These are phyloP conservation scores for Orbicella faveolata DNA, from an alignment of 64 coral and sea anemone genomes.

Conservation along the genomic window DNA sequence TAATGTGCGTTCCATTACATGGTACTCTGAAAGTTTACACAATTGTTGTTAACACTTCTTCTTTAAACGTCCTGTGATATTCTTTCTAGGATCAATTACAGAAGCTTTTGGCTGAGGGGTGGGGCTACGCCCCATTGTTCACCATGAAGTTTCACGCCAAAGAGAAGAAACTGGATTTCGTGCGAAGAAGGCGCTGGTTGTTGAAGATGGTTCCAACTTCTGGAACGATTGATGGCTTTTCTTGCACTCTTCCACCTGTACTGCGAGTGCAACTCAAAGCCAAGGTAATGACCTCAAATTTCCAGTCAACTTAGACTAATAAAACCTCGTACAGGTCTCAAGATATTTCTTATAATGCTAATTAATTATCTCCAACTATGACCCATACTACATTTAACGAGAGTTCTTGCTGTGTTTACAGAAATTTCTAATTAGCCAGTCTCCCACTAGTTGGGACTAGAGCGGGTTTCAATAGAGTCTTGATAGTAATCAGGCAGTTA, in stretches of 20 bases:
- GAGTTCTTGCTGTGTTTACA: too few species aligned
- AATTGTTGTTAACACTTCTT: not conserved
- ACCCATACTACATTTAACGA: too few species aligned
- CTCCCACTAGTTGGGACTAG: too few species aligned
- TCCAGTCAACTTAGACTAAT: not conserved
- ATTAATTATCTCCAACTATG: too few species aligned
- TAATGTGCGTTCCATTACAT: too few species aligned
- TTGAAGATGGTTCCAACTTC: constrained; percentile 60
- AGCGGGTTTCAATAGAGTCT: too few species aligned
- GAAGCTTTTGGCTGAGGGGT: constrained; percentile 79
- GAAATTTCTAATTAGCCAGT: too few species aligned
- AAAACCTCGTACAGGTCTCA: too few species aligned
- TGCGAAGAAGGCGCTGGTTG: constrained; percentile 67
- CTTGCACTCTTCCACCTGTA: constrained; percentile 59
- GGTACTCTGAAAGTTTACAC: too few species aligned
- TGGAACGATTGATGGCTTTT: constrained; percentile 32
- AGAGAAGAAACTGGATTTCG: constrained; percentile 80
- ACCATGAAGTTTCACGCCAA: constrained; percentile 78
- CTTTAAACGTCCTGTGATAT: too few species aligned
- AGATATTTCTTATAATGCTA: too few species aligned
- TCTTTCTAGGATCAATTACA: constrained; percentile 63
- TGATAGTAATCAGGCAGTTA: too few species aligned
- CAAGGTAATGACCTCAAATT: constrained; percentile 46
- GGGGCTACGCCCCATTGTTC: constrained; percentile 74
- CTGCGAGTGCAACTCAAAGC: constrained; percentile 67